Percentiles rank a stretch among this genome's conserved stretches.
Conservation (phyloP, 1,140 invertebrate species). For the Conopomorpha cramerella region DNA sequence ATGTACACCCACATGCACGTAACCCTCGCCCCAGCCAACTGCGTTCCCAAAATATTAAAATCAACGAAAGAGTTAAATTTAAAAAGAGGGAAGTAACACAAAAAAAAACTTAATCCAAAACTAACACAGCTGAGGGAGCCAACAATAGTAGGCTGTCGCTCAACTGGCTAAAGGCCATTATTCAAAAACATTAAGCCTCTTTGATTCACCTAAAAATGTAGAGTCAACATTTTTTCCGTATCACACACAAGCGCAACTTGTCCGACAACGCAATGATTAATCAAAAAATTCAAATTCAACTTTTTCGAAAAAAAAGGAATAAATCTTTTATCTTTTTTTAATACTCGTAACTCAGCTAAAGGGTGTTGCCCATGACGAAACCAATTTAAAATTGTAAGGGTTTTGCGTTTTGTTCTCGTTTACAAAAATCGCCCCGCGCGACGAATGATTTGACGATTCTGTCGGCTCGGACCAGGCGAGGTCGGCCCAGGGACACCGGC, state of each 20-base stretch:
- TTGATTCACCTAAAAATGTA: too few relatives aligned
- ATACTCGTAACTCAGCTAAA: too few relatives aligned
- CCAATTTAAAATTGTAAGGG: constrained; percentile 52
- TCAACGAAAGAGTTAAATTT: constrained; percentile 59
- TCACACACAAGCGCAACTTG: too few relatives aligned
- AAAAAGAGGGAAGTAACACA: constrained; percentile 39
- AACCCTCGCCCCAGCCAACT: constrained; percentile 41
- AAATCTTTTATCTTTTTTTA: too few relatives aligned
- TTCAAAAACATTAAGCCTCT: too few relatives aligned
- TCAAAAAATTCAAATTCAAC: too few relatives aligned
- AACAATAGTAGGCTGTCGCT: constrained; percentile 28
- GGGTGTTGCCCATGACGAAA: constrained; percentile 51
- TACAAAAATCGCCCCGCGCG: constrained; percentile 49
- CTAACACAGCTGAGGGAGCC: constrained; percentile 49
- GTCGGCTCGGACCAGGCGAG: constrained; percentile 43
- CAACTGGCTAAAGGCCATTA: too few relatives aligned
- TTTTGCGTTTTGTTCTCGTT: constrained; percentile 47
- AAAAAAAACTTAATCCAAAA: constrained; percentile 46
- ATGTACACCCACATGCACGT: constrained; percentile 23
- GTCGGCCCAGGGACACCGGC: too few relatives aligned
- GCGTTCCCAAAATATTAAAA: constrained; percentile 57
- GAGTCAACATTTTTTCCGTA: too few relatives aligned
- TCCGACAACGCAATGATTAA: too few relatives aligned
- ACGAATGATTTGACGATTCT: constrained; percentile 50
- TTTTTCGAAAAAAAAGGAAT: too few relatives aligned